Base-by-base conservation (phyloP, 2,113 vertebrate species). In the Tyto alba region DNA sequence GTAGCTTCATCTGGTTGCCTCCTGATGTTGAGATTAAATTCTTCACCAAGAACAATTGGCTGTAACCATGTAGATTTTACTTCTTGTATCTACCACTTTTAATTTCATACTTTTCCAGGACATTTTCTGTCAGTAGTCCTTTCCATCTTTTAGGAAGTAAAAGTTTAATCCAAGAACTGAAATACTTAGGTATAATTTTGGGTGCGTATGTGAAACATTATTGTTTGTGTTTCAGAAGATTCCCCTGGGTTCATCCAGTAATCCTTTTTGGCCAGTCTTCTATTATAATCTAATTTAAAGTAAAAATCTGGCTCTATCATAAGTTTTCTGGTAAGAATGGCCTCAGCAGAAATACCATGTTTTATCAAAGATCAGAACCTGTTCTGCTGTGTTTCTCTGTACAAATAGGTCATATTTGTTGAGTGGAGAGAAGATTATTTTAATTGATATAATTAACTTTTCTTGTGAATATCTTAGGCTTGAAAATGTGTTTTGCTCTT, bases 371-470 rank as follows among this genome's bases (percentile, higher is more conserved):
- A 73, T 90, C 74, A 57, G 47, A 76, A 85, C 53, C 32, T 86
- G 38, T 84, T 67, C 77, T 71, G 26, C 67, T 81, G 75, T 89
- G 62, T 76, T 88, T 83, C 82, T 94, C 78, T 80, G 52, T 89
- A 64, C 63, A 92, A 97, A 96, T 78, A 92, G 94, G 89, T 97
- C 91, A 75, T 91, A 92, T 96, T 94, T 94, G 62, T 95, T 91
- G 84, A 87, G 74, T 74, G 64, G 86, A 94, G 41, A 91, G 48
- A 73, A 93, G 91, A 97, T 97, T 96, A 95, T 97, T 97, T 96
- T 95, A 97, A 97, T 97, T 95, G 93, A 87, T 68, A 68, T 95
- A 91, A 97, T 97, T 97, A 97, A 96, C 75, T 96, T 96, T 96
- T 96, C 89, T 94, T 72, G 45, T 92, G 60, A 95, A 97, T 97